These are phyloP conservation scores for Nannoperca obscura DNA, from an alignment of 2,797 vertebrate genomes.

Conservation along the genomic window DNA sequence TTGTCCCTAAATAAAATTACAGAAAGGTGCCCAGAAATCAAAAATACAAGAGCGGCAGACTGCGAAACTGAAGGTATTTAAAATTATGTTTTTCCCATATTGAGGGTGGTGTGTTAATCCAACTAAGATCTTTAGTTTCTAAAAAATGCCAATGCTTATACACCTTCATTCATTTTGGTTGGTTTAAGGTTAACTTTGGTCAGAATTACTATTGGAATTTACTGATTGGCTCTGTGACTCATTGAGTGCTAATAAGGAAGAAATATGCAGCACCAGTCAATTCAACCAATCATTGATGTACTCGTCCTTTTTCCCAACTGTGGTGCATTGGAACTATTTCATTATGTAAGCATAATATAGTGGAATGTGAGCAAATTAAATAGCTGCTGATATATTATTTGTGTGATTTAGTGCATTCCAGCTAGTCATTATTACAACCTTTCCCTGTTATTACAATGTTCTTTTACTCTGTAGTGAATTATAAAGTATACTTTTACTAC, in stretches of 20 bases:
- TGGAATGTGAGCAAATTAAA: background rate
- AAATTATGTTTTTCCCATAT: background rate
- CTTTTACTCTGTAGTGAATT: background rate
- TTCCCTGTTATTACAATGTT: background rate
- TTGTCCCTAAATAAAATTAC: background rate
- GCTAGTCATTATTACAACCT: background rate
- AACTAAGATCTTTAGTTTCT: background rate
- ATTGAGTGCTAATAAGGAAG: background rate
- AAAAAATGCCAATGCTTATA: background rate
- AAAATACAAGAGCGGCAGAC: background rate
- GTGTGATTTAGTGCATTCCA: slow-evolving; percentile 12
- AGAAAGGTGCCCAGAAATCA: background rate
- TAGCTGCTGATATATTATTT: slow-evolving; percentile 8
- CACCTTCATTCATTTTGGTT: background rate
- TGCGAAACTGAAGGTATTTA: background rate
- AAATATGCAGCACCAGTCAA: background rate
- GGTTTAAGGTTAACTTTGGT: background rate
- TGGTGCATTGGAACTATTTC: background rate
- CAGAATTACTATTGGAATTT: background rate
- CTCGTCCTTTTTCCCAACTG: background rate
- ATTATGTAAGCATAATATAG: background rate
- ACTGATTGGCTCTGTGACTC: background rate
- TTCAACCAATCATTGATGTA: background rate
- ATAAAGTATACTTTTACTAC: background rate
- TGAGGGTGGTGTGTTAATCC: background rate